Conservation (phyloP, 2,797 vertebrate genomes). For the Orientallactaga sibirica region DNA sequence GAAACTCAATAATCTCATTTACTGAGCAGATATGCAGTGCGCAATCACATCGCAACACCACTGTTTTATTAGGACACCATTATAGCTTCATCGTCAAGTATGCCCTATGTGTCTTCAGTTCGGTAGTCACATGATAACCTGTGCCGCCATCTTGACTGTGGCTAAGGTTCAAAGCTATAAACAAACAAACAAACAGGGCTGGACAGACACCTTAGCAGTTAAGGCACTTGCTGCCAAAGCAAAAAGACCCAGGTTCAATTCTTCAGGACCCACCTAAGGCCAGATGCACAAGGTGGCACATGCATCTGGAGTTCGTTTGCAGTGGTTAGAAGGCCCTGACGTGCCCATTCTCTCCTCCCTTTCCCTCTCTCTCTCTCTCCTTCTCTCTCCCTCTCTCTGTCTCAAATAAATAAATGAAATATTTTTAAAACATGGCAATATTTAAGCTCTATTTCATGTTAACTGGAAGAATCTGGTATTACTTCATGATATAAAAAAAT, state of each 20-base stretch:
- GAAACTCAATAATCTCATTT: constrained; percentile 38
- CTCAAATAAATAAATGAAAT: no score
- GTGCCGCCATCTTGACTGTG: constrained; percentile 3
- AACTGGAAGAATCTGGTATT: constrained; percentile 33
- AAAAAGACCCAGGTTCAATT: no score
- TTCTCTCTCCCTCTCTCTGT: no score
- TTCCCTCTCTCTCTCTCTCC: no score
- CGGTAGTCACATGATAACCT: background rate
- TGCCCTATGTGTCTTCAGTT: constrained; percentile 50
- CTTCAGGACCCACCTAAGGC: no score
- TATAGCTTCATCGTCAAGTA: constrained; percentile 33
- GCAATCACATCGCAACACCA: background rate
- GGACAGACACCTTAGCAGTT: no score
- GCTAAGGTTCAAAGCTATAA: constrained; percentile 47
- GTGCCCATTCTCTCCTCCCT: no score
- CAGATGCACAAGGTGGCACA: no score
- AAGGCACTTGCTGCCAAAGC: no score
- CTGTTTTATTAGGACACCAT: background rate
- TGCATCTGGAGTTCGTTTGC: no score
- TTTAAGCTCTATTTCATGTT: constrained; percentile 48
- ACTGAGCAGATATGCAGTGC: constrained; percentile 29
- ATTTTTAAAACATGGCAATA: background rate
- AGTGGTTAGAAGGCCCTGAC: no score
- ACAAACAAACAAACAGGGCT: background rate
- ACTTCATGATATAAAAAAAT: constrained; percentile 54